A percentile compares a stretch with the other conserved stretches of the same genome.
Evolutionary conservation across 2,888 invertebrate genomes (phyloP).

Genomic region (Caprella mutica): DNA sequence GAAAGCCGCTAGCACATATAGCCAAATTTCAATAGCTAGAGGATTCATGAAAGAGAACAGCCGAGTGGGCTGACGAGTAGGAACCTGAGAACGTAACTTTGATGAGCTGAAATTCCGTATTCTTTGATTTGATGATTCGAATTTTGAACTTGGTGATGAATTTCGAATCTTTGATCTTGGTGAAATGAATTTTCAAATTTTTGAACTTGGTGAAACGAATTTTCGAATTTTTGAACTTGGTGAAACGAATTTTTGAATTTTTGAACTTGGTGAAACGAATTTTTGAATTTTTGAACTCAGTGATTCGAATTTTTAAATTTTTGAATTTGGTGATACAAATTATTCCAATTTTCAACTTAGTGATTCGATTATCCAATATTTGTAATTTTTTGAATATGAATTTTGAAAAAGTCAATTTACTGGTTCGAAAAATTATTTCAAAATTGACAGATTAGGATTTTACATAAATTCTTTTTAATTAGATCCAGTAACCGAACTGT

Average conservation of each 20-base stretch:
- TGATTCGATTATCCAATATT: not conserved
- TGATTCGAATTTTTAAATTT: no score
- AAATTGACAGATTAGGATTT: not conserved
- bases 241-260: not conserved
- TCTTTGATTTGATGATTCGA: no score
- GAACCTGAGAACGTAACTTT: slow-evolving; percentile 30
- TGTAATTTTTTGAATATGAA: not conserved
- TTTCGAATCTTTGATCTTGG: no score
- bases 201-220: no score
- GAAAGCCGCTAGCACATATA: slow-evolving; percentile 86
- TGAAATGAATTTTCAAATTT: no score
- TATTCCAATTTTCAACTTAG: not conserved
- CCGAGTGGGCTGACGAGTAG: slow-evolving; percentile 42
- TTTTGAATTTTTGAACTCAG: no score
- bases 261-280: not conserved
- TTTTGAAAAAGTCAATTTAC: not conserved
- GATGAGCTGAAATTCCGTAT: no score
- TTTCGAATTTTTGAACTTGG: not conserved
- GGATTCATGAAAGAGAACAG: slow-evolving; percentile 95
- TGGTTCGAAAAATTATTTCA: not conserved
- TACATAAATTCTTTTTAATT: not conserved
- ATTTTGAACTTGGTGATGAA: no score
- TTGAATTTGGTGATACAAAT: no score
- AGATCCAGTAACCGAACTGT: not conserved
- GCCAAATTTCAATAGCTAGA: slow-evolving; percentile 90